These are phyloP conservation scores for Netelia virgata DNA, from an alignment of 2,888 invertebrate species.

Conservation along the genomic window DNA sequence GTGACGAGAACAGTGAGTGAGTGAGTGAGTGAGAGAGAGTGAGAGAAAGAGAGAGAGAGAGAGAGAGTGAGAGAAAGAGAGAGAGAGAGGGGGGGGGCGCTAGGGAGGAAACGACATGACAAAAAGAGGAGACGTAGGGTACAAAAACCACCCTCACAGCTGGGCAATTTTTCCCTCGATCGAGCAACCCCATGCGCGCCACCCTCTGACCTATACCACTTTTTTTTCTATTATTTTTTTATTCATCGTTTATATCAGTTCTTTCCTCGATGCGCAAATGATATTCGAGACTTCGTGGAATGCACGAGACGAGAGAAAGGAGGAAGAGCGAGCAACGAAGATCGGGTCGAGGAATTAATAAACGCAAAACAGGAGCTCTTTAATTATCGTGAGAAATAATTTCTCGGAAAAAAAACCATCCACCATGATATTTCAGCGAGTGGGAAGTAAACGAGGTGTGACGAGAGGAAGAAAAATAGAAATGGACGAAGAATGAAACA, in stretches of 20 bases:
- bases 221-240: constrained; percentile 21
- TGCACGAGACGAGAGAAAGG: constrained; percentile 7
- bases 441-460: constrained; percentile 46
- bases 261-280: constrained; percentile 4
- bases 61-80: no score
- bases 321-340: constrained; percentile 10
- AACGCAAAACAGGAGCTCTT: constrained; percentile 14
- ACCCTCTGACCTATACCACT: constrained; percentile 64
- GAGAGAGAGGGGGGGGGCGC: no score
- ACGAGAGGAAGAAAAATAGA: neutral
- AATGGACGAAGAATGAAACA: neutral
- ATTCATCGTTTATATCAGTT: constrained; percentile 19
- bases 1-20: constrained; percentile 37
- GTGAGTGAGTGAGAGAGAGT: no score
- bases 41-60: neutral
- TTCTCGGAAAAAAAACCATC: neutral
- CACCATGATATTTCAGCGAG: constrained; percentile 37
- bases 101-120: constrained; percentile 14
- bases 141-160: constrained; percentile 45
- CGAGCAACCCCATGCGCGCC: constrained; percentile 38
- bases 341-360: constrained; percentile 3
- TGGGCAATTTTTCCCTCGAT: constrained; percentile 55
- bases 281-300: constrained; percentile 8
- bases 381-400: constrained; percentile 2
- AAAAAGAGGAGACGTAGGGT: constrained; percentile 15